A percentile compares a stretch with the other conserved stretches of the same genome.
Conservation (phyloP, 2,888 invertebrate species). For the Odiellus spinosus region DNA sequence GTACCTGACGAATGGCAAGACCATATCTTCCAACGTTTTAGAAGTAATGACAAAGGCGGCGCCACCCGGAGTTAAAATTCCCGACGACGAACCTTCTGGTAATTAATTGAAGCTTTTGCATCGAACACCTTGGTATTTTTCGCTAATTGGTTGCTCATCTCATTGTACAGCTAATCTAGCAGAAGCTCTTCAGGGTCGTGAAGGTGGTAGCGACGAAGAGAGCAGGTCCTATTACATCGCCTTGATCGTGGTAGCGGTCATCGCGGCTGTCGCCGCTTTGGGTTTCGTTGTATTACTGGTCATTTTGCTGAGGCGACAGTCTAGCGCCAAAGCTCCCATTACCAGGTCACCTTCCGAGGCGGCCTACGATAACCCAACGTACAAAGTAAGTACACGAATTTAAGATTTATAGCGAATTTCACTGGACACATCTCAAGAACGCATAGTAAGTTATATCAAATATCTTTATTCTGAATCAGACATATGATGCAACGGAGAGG, state of each 20-base stretch:
- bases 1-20: constrained; percentile 73
- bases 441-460: no score
- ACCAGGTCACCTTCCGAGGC: constrained; percentile 65
- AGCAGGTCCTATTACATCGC: constrained; percentile 71
- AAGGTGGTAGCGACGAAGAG: constrained; percentile 31
- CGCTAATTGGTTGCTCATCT: no score
- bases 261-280: constrained; percentile 68
- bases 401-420: no score
- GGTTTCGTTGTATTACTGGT: constrained; percentile 61
- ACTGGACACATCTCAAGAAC: no score
- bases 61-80: constrained; percentile 11
- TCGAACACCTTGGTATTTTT: no score
- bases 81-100: constrained; percentile 1
- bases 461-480: no score
- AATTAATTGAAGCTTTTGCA: no score
- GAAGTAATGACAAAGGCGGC: constrained; percentile 61
- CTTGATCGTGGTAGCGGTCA: constrained; percentile 68
- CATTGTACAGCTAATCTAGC: not conserved
- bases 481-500: no score
- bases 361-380: constrained; percentile 84
- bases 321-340: constrained; percentile 56
- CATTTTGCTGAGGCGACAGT: constrained; percentile 55
- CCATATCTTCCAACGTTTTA: constrained; percentile 74
- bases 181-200: constrained; percentile 4
- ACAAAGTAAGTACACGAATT: constrained; percentile 56